Percentiles rank a stretch among this genome's conserved stretches.
Evolutionary conservation across 2,888 invertebrate genomes (phyloP).

Genomic region (Caenorhabditis imperialis): DNA sequence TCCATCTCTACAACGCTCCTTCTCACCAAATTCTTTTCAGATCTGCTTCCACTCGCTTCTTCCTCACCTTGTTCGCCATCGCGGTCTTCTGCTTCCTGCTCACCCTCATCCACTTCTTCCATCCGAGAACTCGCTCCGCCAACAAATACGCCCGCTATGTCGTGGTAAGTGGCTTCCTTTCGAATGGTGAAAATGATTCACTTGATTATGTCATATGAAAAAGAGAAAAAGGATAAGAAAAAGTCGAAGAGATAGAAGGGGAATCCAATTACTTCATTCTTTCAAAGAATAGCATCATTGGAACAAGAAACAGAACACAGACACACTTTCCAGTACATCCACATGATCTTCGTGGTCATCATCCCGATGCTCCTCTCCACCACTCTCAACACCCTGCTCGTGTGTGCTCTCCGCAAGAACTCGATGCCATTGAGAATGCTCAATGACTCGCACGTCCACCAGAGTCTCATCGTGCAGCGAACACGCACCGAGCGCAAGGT

Average conservation of each 20-base stretch:
- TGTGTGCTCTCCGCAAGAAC: constrained; percentile 61
- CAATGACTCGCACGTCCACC: constrained; percentile 47
- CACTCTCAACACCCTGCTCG: constrained; percentile 57
- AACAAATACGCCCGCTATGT: constrained; percentile 35
- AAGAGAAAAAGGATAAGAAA: neutral
- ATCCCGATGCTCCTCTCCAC: constrained; percentile 61
- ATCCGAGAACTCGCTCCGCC: constrained; percentile 28
- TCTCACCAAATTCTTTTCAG: too few species aligned
- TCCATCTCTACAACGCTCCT: neutral
- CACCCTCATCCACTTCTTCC: constrained; percentile 55
- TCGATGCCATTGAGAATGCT: constrained; percentile 55
- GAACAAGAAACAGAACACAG: too few species aligned
- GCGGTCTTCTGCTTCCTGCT: constrained; percentile 48
- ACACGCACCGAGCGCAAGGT: constrained; percentile 54
- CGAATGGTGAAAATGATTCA: neutral
- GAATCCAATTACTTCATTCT: too few species aligned
- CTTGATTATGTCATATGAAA: neutral
- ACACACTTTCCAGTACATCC: constrained; percentile 51
- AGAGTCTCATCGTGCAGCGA: constrained; percentile 46
- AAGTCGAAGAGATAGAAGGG: too few species aligned
- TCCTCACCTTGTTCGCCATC: constrained; percentile 53
- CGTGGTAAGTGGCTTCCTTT: constrained; percentile 35
- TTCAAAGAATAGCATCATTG: too few species aligned
- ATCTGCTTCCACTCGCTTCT: constrained; percentile 58
- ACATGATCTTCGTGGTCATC: constrained; percentile 58